Evolutionary conservation across 53 echinoderm and acorn worm species (phyloP).

Genomic region (Zoroaster sp.): DNA sequence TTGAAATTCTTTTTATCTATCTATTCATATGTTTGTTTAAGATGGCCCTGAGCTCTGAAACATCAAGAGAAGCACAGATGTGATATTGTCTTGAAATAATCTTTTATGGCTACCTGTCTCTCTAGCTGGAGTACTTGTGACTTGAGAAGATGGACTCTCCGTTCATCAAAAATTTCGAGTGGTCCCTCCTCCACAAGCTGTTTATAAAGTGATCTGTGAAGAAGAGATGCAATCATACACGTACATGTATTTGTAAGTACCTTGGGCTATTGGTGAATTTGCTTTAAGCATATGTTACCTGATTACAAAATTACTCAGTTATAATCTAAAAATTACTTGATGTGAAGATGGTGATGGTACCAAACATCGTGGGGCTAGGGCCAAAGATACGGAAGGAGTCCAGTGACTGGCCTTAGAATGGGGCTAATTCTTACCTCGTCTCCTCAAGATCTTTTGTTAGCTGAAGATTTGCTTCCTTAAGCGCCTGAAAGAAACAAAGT

Average conservation of each 20-base stretch:
- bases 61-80: no score
- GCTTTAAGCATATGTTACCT: neutral
- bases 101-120: slow-evolving; percentile 95
- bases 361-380: no score
- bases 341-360: neutral
- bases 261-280: neutral
- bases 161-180: slow-evolving; percentile 82
- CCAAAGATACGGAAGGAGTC: no score
- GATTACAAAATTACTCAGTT: neutral
- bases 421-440: slow-evolving; percentile 28
- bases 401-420: neutral
- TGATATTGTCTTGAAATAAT: no score
- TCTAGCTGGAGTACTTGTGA: slow-evolving; percentile 93
- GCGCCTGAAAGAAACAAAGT: slow-evolving; percentile 4
- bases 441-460: slow-evolving; percentile 53
- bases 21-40: no score
- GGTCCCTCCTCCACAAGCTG: slow-evolving; percentile 86
- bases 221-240: neutral
- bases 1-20: no score
- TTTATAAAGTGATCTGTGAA: slow-evolving; percentile 74
- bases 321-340: neutral
- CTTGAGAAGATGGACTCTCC: slow-evolving; percentile 88
- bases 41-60: no score
- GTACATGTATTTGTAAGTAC: no score
- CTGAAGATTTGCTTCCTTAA: slow-evolving; percentile 48